These are phyloP conservation scores for Leuctra nigra DNA, from an alignment of 2,888 invertebrate genomes.

Conservation along the genomic window DNA sequence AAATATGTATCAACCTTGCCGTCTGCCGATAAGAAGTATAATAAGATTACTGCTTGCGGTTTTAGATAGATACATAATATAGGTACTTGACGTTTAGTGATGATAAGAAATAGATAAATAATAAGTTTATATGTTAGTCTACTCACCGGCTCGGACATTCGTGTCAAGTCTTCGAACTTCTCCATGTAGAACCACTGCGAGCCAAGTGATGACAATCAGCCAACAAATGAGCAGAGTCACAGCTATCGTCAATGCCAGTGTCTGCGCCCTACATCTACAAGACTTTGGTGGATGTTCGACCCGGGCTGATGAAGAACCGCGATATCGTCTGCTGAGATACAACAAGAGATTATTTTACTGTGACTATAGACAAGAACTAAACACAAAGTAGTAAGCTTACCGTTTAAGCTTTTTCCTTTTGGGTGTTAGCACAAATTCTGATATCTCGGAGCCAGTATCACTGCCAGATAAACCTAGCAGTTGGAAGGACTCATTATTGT, in stretches of 20 bases:
- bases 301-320: constrained; percentile 12
- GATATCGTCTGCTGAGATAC: constrained; percentile 23
- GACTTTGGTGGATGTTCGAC: not conserved
- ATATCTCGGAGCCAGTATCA: constrained; percentile 53
- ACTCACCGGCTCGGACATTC: constrained; percentile 39
- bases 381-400: constrained; percentile 2
- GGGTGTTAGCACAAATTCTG: constrained; percentile 50
- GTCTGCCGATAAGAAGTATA: too few relatives aligned
- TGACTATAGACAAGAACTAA: not conserved
- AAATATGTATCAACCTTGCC: too few relatives aligned
- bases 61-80: too few relatives aligned
- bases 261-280: constrained; percentile 20
- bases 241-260: constrained; percentile 36
- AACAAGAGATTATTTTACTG: not conserved
- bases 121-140: too few relatives aligned
- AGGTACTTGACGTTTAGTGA: too few relatives aligned
- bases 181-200: constrained; percentile 38
- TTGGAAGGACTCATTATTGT: constrained; percentile 57
- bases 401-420: constrained; percentile 50
- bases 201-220: constrained; percentile 39
- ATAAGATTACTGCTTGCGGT: too few relatives aligned
- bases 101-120: too few relatives aligned
- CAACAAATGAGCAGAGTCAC: constrained; percentile 37
- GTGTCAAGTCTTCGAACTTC: constrained; percentile 39
- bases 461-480: constrained; percentile 50